phyloP scores from a whole-genome alignment of 2,113 vertebrate genomes.

The Meleagris gallopavo region DNA sequence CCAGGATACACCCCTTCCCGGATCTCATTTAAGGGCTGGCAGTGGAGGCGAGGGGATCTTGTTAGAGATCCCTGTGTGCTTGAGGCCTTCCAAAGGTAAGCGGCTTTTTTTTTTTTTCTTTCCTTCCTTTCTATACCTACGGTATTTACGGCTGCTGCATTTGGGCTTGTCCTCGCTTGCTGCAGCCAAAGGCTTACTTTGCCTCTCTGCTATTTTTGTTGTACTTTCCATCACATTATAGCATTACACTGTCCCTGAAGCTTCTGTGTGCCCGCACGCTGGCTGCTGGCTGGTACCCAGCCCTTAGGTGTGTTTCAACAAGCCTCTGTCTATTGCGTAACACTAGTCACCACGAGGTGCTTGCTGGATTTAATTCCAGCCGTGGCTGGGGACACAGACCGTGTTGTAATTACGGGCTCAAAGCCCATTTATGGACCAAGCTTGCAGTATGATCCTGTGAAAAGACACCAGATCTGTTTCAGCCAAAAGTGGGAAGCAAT shows the following conservation, averaged over 20 bases:
- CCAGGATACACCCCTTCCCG: too few relatives aligned
- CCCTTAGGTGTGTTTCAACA: not conserved
- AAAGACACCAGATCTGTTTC: slow-evolving; percentile 1
- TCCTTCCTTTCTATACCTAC: too few relatives aligned
- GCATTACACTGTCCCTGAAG: not conserved
- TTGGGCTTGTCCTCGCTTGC: too few relatives aligned
- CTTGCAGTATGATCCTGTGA: not conserved
- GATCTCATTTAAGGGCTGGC: too few relatives aligned
- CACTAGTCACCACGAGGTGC: not conserved
- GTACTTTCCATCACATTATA: too few relatives aligned
- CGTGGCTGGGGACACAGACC: not conserved
- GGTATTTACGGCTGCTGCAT: too few relatives aligned
- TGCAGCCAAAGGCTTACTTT: too few relatives aligned
- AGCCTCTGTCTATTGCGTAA: not conserved
- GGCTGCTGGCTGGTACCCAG: not conserved
- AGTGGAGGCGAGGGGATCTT: too few relatives aligned
- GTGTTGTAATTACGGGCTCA: not conserved
- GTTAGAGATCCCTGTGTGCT: too few relatives aligned
- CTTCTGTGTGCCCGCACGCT: fast-evolving
- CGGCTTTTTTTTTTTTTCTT: too few relatives aligned
- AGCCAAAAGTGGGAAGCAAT: slow-evolving; percentile 42
- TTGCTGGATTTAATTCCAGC: not conserved
- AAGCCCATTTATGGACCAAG: not conserved
- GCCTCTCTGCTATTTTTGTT: too few relatives aligned
- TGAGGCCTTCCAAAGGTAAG: too few relatives aligned